Evolutionary conservation across 1,140 invertebrate genomes (phyloP).

Genomic region (Manduca sexta): DNA sequence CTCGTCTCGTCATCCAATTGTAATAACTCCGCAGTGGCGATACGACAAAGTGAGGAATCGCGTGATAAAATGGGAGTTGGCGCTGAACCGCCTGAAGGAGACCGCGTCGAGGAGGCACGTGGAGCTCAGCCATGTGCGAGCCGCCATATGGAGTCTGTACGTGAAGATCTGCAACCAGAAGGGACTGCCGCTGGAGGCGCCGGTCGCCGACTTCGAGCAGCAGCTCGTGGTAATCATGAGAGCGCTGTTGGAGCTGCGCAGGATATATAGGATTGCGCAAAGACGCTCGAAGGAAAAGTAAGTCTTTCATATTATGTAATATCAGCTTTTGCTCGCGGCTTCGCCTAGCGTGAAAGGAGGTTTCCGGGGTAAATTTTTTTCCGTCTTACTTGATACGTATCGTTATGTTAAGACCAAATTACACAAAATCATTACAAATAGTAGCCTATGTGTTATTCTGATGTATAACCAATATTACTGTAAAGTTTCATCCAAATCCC

Average conservation of each 20-base stretch:
- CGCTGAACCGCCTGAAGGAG: conserved; percentile 59
- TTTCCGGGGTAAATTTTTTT: no score
- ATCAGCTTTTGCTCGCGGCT: no score
- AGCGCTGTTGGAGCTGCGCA: conserved; percentile 52
- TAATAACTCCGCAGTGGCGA: conserved; percentile 58
- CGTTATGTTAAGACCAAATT: no score
- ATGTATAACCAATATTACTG: no score
- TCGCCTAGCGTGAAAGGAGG: no score
- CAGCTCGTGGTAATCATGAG: conserved; percentile 66
- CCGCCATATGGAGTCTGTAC: conserved; percentile 62
- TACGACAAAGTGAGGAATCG: conserved; percentile 60
- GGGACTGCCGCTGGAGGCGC: conserved; percentile 39
- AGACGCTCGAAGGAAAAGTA: conserved; percentile 57
- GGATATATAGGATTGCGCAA: conserved; percentile 56
- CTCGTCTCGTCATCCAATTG: no score
- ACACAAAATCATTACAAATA: no score
- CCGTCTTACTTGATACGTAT: no score
- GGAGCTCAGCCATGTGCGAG: conserved; percentile 57
- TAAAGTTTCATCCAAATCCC: no score
- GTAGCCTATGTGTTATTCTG: no score
- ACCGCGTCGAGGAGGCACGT: conserved; percentile 54
- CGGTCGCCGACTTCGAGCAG: conserved; percentile 50
- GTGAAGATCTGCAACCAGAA: conserved; percentile 65
- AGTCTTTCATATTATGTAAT: no score
- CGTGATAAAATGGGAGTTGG: conserved; percentile 66